These are phyloP conservation scores for Chascanopsetta lugubris DNA, from an alignment of 2,113 vertebrate species.

Conservation along the genomic window DNA sequence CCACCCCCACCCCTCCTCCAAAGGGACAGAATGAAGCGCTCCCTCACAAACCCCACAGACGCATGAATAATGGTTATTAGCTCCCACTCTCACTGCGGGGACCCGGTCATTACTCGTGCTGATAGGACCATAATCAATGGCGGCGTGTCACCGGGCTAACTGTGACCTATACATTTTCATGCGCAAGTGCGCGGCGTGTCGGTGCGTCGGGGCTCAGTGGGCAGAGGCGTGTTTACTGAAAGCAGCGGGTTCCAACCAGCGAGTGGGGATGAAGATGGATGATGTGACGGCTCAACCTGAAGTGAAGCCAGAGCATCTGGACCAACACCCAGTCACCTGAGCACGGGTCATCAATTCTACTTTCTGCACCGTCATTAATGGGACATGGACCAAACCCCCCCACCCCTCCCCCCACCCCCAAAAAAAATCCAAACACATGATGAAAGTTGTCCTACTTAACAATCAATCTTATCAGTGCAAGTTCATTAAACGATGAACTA, in stretches of 20 bases:
- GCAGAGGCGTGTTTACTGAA: neutral
- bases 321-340: neutral
- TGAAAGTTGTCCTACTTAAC: too few species aligned
- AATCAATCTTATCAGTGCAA: too few species aligned
- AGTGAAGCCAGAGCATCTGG: too few species aligned
- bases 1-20: slow-evolving; percentile 11
- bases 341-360: neutral
- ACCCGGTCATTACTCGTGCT: slow-evolving; percentile 46
- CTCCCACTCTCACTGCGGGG: slow-evolving; percentile 11
- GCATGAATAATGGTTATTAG: slow-evolving; percentile 59
- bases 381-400: too few species aligned
- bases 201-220: slow-evolving; percentile 21
- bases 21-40: slow-evolving; percentile 27
- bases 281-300: neutral
- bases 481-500: too few species aligned
- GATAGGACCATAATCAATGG: slow-evolving; percentile 48
- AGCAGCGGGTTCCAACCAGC: neutral
- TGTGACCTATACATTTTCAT: slow-evolving; percentile 41
- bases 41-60: neutral
- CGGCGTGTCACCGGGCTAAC: slow-evolving; percentile 37
- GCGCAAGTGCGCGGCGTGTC: slow-evolving; percentile 26
- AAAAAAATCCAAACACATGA: too few species aligned
- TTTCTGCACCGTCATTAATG: neutral
- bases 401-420: too few species aligned
- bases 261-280: neutral